Evolutionary conservation across 2,113 vertebrate species (phyloP).

Genomic region (Siniperca chuatsi): DNA sequence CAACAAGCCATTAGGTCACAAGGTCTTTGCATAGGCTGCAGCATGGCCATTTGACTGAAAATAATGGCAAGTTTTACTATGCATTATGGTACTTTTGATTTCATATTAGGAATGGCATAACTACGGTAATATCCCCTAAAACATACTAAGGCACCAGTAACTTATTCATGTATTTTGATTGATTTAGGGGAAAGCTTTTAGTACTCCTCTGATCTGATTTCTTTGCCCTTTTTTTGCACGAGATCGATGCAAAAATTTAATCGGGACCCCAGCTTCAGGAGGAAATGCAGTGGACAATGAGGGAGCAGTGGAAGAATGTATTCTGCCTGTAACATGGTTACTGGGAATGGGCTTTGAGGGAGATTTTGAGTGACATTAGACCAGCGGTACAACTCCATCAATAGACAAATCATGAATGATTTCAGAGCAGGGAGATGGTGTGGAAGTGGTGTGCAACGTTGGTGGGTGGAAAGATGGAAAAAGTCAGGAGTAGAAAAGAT

Average conservation of each 20-base stretch:
- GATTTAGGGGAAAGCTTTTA: constrained; percentile 84
- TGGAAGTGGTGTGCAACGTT: constrained; percentile 4
- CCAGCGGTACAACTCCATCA: constrained; percentile 64
- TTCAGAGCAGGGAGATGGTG: constrained; percentile 46
- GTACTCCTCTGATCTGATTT: constrained; percentile 81
- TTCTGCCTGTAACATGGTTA: constrained; percentile 82
- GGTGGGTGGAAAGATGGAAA: constrained; percentile 19
- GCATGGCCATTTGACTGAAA: constrained; percentile 53
- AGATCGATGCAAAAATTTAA: constrained; percentile 85
- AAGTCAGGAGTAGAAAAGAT: constrained; percentile 11
- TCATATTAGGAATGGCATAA: constrained; percentile 73
- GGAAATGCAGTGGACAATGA: constrained; percentile 76
- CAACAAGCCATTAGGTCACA: constrained; percentile 57
- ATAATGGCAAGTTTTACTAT: constrained; percentile 61
- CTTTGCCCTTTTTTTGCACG: constrained; percentile 66
- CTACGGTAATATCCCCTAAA: constrained; percentile 73
- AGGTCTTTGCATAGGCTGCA: constrained; percentile 39
- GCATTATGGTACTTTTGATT: constrained; percentile 70
- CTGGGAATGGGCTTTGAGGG: constrained; percentile 75
- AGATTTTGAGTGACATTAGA: constrained; percentile 78
- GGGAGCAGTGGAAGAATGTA: constrained; percentile 72
- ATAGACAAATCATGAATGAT: constrained; percentile 65
- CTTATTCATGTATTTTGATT: constrained; percentile 82
- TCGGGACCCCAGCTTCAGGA: constrained; percentile 59
- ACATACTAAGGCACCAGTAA: constrained; percentile 71